Base-by-base conservation (phyloP, 2,797 vertebrate genomes). In the Simalia tracyae region DNA sequence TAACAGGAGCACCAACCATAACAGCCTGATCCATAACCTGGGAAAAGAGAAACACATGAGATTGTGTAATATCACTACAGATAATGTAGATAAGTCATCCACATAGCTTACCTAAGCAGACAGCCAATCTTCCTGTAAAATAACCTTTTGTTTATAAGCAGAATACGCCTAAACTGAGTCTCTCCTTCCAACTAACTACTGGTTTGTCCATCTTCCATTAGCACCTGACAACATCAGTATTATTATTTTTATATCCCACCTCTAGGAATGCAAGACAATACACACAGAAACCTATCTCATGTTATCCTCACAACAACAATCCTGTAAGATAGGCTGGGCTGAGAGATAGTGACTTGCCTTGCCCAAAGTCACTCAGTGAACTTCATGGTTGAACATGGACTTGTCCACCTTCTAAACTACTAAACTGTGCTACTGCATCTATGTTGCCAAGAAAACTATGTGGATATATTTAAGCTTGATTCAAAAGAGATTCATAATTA, bases 11-110 rank as follows among this genome's bases (percentile, higher is more conserved):
- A 36, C 99, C 99, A 1, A 99, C 98, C 26, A 98, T 97, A 96
- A 99, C 96, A 86, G 99, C 99, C 96, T 99, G 99, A 96, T 99
- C 99, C 99, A 99, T 99, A 94, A 99, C 98, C 99, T 99, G 93
- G 42, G 60, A 68, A 89, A 95, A 91, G 0, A 94, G 61, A 94
- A 64, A 92, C 8, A 46, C 72, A 68, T 86, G 5, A 36, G 93
- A 46, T 93, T 28, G 5, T 50, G 60, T 7, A 72, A 87, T 36
- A 89, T 1, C 85, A 24, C 63, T 15, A 42, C 15, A 57, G 24
- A 6, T 2, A 89, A 68, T 22, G 31, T 24, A 54, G 31, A 60
- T 0, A 86, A 91, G 22, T 60, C 89, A 56, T 36, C 59, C 36
- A 91, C 61, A 50, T 56, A 11, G 22, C 68, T 84, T 88, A 87